Conservation (phyloP, 2,797 vertebrate species). For the Phataginus tetradactyla region DNA sequence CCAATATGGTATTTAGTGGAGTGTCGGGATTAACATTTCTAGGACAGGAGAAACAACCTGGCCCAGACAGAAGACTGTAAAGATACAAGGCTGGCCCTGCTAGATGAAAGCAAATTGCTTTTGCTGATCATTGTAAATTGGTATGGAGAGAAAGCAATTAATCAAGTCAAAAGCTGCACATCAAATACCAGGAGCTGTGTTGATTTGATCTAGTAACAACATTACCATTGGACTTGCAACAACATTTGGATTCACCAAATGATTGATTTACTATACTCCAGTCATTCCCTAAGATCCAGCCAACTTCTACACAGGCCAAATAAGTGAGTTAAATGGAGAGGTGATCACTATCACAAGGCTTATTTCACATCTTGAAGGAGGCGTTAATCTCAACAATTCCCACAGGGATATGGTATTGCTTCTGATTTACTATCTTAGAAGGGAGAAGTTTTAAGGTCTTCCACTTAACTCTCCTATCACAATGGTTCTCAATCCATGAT, state of each 20-base stretch:
- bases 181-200: not conserved
- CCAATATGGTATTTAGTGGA: not conserved
- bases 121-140: not conserved
- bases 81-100: not conserved
- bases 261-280: not conserved
- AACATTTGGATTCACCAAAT: not conserved
- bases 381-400: not conserved
- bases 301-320: conserved; percentile 7
- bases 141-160: not conserved
- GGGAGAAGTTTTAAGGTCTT: not conserved
- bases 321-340: not conserved
- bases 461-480: not conserved
- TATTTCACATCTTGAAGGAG: conserved; percentile 10
- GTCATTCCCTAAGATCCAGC: not conserved
- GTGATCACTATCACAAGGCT: not conserved
- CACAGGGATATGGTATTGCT: not conserved
- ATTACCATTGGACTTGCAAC: not conserved
- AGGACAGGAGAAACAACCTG: not conserved
- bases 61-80: not conserved
- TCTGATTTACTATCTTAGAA: conserved; percentile 9
- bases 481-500: not conserved
- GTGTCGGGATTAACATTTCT: not conserved
- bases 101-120: conserved; percentile 1
- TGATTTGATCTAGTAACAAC: not conserved
- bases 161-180: not conserved